phyloP scores from a whole-genome alignment of 2,113 vertebrate genomes.

The Chloropsis hardwickii region DNA sequence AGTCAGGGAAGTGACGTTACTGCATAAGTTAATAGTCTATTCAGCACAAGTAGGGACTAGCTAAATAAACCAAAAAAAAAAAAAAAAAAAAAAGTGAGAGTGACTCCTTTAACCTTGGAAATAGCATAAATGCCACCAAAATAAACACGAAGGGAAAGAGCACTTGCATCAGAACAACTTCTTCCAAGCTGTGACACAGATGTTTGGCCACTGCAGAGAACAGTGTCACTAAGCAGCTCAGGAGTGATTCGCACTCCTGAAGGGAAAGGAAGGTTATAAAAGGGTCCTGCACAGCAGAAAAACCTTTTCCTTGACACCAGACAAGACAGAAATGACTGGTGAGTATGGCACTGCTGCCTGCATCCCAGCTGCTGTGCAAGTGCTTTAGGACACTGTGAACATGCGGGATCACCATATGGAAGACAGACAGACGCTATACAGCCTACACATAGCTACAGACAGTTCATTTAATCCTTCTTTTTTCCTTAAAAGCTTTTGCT shows the following conservation, averaged over 20 bases:
- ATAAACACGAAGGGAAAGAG: neutral
- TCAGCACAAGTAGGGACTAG: neutral
- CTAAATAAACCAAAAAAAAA: neutral
- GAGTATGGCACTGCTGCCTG: neutral
- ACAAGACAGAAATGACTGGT: neutral
- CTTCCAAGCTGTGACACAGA: neutral
- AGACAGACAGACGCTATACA: neutral
- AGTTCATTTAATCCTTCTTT: neutral
- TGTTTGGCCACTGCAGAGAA: neutral
- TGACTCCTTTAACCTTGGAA: neutral
- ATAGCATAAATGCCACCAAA: neutral
- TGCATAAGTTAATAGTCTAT: neutral
- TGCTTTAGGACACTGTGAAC: neutral
- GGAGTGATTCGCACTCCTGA: neutral
- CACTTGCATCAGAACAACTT: neutral
- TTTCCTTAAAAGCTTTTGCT: neutral
- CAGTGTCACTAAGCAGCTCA: neutral
- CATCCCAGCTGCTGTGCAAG: neutral
- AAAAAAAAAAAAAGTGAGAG: neutral
- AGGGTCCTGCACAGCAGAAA: neutral
- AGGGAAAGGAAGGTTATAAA: neutral
- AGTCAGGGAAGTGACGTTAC: neutral
- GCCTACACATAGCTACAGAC: neutral
- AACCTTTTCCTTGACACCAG: neutral
- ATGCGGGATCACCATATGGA: neutral